These are phyloP conservation scores for Lota lota DNA, from an alignment of 2,113 vertebrate genomes.

Conservation along the genomic window DNA sequence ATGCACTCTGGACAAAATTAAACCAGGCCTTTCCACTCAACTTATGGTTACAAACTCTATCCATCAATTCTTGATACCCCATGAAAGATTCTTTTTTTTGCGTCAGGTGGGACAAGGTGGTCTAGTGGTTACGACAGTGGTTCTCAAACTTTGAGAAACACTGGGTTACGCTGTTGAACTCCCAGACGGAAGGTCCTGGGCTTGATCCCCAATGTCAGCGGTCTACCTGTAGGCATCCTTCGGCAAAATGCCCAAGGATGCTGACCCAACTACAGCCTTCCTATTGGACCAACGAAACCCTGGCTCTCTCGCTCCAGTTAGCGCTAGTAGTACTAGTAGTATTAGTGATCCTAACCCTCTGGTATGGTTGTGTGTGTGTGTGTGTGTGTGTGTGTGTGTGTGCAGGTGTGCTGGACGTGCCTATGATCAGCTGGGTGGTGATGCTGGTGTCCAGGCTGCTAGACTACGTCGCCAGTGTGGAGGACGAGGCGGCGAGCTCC, in stretches of 20 bases:
- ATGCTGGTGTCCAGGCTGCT: conserved; percentile 95
- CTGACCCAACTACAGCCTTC: too few species aligned
- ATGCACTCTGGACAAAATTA: neutral
- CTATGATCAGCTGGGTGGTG: conserved; percentile 99
- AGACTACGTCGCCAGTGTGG: conserved; percentile 94
- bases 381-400: conserved; percentile 16
- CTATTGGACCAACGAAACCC: too few species aligned
- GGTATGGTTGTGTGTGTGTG: too few species aligned
- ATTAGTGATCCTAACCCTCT: neutral
- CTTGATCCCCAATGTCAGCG: neutral
- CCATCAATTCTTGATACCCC: too few species aligned
- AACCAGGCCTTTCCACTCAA: too few species aligned
- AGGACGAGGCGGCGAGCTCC: conserved; percentile 89
- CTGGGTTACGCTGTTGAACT: neutral
- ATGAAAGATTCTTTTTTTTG: too few species aligned
- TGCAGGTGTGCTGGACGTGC: conserved; percentile 92
- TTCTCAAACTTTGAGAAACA: neutral
- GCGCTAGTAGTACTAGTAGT: neutral
- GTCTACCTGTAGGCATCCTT: neutral
- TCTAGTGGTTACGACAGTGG: neutral
- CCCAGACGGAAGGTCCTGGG: neutral
- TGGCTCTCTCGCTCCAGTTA: too few species aligned
- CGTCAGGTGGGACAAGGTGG: too few species aligned
- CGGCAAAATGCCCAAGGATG: too few species aligned
- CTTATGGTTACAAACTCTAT: too few species aligned